Conservation (phyloP, 1,140 invertebrate species). For the Lepidotrigona ventralis region DNA sequence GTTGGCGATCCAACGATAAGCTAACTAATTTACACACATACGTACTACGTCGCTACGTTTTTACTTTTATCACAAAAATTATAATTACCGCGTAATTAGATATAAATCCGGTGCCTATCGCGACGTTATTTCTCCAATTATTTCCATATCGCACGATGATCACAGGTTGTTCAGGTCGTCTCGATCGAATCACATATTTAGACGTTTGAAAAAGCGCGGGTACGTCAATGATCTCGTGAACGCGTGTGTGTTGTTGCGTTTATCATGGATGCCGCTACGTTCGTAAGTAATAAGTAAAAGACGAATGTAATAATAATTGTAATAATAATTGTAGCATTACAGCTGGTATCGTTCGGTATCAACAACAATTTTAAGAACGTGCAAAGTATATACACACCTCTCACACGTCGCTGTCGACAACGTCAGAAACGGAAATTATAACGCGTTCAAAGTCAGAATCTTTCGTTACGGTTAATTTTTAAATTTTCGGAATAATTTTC, state of each 20-base stretch:
- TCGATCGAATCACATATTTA: background rate
- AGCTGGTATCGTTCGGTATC: no score
- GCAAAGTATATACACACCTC: background rate
- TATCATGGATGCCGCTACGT: background rate
- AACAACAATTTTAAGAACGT: background rate
- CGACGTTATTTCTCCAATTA: background rate
- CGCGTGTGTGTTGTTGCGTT: background rate
- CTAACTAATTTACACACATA: no score
- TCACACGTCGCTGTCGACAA: no score
- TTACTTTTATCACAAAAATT: background rate
- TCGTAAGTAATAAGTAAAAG: background rate
- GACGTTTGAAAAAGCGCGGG: background rate
- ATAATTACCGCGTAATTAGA: background rate
- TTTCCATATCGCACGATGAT: background rate
- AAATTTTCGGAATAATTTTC: background rate
- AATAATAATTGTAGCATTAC: background rate
- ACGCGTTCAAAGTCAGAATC: no score
- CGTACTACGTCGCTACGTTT: background rate
- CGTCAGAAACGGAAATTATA: no score
- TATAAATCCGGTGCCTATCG: background rate
- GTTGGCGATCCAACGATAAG: no score
- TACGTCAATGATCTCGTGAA: background rate
- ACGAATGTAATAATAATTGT: background rate
- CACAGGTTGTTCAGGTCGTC: background rate
- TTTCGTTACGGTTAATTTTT: background rate